Base-by-base conservation (phyloP, 2,888 invertebrate species). In the Drosophila ezoana region DNA sequence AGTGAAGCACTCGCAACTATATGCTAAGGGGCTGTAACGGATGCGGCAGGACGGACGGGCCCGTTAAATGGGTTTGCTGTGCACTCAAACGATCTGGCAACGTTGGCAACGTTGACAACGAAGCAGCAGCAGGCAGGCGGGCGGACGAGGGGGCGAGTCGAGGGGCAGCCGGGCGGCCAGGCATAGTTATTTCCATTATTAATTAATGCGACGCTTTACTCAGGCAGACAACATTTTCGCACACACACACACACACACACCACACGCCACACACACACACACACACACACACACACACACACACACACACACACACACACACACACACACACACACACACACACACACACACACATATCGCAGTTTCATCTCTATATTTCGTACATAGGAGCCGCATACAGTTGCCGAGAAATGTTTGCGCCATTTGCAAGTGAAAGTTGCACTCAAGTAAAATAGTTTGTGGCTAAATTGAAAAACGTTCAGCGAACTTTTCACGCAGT, bases 401-500 rank as follows among this genome's bases (percentile, higher is more conserved):
- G 84, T 77, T 51, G 47, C 60, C 40, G 71, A 10, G 38, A 57
- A 85, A 87, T 87, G 82, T 82, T 82, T 76, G 56, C 86, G 54
- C 65, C 81, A 76, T 59, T 83, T 75, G 87, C 61, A 80, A 86
- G 77, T 76, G 69, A 74, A 78, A 76, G 79, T 76, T 74, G 56
- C 54, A 57, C 51, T 60, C 61, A 82, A 85, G 82, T 66, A 73
- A 85, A 87, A 81, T 78, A 82, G 82, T 82, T 85, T 69, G 57
- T 58, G 35, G 49, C 67, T 76, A 86, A 87, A 85, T 82, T 82
- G 88, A 84, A 87, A 85, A 85, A 56, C 84, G 85, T 64, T 87
- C 87, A 71, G 61, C 59, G 65, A 74, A 87, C 76, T 81, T 81
- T 76, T 41, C 43, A 48, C 59, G 62, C 67, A 69, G 76, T 73